Conservation (phyloP, 2,888 invertebrate species). For the Mesodorylaimus sp. region DNA sequence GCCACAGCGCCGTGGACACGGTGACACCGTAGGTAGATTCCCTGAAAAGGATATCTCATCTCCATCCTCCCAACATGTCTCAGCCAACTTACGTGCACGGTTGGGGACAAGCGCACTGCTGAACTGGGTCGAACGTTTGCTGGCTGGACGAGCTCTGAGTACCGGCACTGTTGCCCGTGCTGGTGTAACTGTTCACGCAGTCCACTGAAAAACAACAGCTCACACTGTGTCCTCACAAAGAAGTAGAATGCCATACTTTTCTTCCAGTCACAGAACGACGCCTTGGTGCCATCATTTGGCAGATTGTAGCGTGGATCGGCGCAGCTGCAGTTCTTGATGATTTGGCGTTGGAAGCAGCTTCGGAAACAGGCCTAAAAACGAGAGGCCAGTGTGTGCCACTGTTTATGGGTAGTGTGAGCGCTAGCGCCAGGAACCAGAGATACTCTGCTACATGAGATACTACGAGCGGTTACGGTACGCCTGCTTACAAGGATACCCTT, state of each 20-base stretch:
- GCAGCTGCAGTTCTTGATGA: slow-evolving; percentile 27
- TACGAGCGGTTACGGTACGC: no score
- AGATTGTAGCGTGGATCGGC: slow-evolving; percentile 19
- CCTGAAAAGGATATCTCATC: slow-evolving; percentile 14
- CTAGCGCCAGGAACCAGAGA: no score
- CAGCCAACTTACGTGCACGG: slow-evolving; percentile 20
- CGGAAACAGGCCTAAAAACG: slow-evolving; percentile 30
- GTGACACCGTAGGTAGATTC: slow-evolving; percentile 21
- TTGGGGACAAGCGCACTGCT: slow-evolving; percentile 22
- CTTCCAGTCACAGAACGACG: background rate
- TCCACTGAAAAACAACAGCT: background rate
- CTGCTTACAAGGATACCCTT: no score
- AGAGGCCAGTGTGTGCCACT: background rate
- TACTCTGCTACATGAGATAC: no score
- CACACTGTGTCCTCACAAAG: background rate
- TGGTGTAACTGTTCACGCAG: background rate
- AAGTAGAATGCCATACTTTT: background rate
- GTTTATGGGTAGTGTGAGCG: background rate
- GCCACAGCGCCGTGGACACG: slow-evolving; percentile 26
- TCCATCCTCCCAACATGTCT: background rate
- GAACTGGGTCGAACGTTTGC: slow-evolving; percentile 17
- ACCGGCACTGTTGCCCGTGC: background rate
- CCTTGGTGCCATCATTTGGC: background rate
- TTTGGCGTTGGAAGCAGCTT: slow-evolving; percentile 28
- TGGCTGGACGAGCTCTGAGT: slow-evolving; percentile 14